phyloP scores from a whole-genome alignment of 2,113 vertebrate genomes.

The Picathartes gymnocephalus region DNA sequence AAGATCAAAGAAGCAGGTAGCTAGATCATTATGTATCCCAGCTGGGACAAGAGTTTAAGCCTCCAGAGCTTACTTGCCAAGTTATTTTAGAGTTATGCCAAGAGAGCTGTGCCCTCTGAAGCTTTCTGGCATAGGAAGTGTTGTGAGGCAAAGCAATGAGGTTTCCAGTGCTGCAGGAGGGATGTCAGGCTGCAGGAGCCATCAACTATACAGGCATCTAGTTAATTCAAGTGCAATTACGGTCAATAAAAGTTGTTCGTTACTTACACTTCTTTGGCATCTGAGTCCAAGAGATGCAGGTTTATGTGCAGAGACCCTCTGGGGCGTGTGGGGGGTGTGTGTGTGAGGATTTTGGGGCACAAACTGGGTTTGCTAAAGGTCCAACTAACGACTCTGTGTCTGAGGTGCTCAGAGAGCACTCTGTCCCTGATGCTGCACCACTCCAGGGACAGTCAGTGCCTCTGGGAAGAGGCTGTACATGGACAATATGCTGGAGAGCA shows the following conservation, averaged over 20 bases:
- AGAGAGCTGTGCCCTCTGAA: constrained; percentile 25
- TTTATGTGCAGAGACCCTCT: background rate
- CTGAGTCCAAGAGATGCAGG: background rate
- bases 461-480: background rate
- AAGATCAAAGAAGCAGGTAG: constrained; percentile 33
- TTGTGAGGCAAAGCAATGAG: background rate
- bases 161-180: background rate
- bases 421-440: background rate
- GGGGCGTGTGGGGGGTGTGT: background rate
- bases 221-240: background rate
- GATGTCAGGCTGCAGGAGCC: constrained; percentile 15
- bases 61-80: background rate
- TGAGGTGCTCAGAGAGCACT: background rate
- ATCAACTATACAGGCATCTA: background rate
- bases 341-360: background rate
- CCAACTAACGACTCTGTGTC: background rate
- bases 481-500: background rate
- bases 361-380: background rate
- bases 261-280: background rate
- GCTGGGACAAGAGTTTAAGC: constrained; percentile 1
- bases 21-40: constrained; percentile 1
- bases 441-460: background rate
- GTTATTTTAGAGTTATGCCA: background rate
- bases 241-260: background rate
- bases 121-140: constrained; percentile 6